Evolutionary conservation across 2,797 vertebrate genomes (phyloP), one percentile per base, ranked within the genome.

Genomic region (Alca torda): DNA sequence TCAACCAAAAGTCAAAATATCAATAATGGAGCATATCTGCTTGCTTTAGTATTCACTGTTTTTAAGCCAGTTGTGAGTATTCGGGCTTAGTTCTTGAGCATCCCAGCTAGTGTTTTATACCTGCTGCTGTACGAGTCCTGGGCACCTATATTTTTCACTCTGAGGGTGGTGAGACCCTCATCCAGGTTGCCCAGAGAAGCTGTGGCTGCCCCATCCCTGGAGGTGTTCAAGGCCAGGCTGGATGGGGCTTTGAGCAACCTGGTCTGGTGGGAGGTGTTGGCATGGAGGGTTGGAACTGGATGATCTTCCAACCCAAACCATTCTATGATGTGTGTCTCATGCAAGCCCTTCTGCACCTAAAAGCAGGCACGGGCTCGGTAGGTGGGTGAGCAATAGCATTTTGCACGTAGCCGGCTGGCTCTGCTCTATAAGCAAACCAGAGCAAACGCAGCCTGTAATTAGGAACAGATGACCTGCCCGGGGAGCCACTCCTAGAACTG

Each of bases 21-120:
- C 24, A 18, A 50, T 46, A 17, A 17, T 0, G 1, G 30, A 56
- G 18, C 0, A 0, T 6, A 13, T 25, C 45, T 59, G 12, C 28
- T 45, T 2, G 1, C 17, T 67, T 41, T 37, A 46, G 23, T 10
- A 33, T 13, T 30, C 30, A 1, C 75, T 43, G 39, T 1, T 25
- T 64, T 68, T 19, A 61, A 77, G 39, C 28, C 63, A 85, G 48
- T 20, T 60, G 43, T 31, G 74, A 51, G 21, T 17, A 41, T 19
- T 16, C 1, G 4, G 67, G 45, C 77, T 88, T 2, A 8, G 37
- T 4, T 87, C 43, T 48, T 3, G 0, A 45, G 16, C 2, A 23
- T 10, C 65, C 15, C 51, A 59, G n/a, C 24, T 41, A 4, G 6
- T 45, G 56, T 57, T 70, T 41, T 14, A 63, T 48, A 2, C 6